A percentile compares a stretch with the other conserved stretches of the same genome.
Conservation (phyloP, 1,140 invertebrate species). For the Steinernema feltiae region DNA sequence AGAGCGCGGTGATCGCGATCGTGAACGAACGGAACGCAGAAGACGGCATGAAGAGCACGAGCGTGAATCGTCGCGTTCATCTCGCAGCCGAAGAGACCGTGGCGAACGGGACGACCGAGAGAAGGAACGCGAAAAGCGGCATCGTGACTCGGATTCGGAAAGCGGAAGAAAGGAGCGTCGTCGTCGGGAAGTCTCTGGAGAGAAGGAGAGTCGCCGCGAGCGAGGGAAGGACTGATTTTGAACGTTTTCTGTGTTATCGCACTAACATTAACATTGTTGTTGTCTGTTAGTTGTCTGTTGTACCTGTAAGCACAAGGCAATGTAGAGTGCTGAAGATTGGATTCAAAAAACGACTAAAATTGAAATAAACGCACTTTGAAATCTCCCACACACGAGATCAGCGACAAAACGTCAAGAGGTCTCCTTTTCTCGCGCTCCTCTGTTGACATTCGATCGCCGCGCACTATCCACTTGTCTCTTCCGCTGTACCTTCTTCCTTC, state of each 20-base stretch:
- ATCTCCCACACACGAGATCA: background rate
- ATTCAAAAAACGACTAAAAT: constrained; percentile 11
- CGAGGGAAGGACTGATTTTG: constrained; percentile 13
- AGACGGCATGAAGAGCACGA: background rate
- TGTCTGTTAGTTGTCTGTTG: constrained; percentile 20
- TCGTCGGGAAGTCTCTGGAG: background rate
- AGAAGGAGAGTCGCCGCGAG: constrained; percentile 5
- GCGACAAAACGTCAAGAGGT: background rate
- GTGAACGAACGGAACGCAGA: background rate
- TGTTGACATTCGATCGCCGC: background rate
- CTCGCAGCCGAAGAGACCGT: background rate
- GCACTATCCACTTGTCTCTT: too few species aligned
- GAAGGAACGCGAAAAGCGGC: background rate
- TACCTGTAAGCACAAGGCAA: too few species aligned
- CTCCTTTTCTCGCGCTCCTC: background rate
- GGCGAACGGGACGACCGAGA: background rate
- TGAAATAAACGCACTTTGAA: constrained; percentile 6
- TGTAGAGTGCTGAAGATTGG: constrained; percentile 12
- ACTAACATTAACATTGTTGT: constrained; percentile 15
- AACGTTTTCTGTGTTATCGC: background rate
- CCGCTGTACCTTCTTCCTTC: background rate
- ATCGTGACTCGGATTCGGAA: background rate
- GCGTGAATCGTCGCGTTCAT: background rate
- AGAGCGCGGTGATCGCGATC: background rate
- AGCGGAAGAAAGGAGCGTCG: constrained; percentile 16